Evolutionary conservation across 2,888 invertebrate genomes (phyloP).

Genomic region (Clostera curtula): DNA sequence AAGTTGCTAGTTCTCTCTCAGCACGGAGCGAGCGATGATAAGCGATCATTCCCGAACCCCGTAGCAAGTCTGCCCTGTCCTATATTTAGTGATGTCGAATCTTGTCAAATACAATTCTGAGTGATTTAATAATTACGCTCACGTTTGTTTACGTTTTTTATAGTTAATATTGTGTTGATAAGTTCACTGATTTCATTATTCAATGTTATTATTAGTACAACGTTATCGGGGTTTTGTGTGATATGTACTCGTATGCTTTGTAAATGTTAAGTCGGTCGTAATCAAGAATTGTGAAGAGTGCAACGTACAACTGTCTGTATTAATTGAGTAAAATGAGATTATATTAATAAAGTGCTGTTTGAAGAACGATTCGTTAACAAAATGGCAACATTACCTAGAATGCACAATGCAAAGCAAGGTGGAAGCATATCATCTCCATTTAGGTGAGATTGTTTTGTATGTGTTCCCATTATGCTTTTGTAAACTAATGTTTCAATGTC

Average conservation of each 20-base stretch:
- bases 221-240: too few relatives aligned
- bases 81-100: conserved; percentile 44
- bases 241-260: too few relatives aligned
- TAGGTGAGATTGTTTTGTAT: conserved; percentile 37
- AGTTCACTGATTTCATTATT: too few relatives aligned
- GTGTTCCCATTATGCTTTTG: too few relatives aligned
- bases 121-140: conserved; percentile 26
- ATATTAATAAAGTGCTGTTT: conserved; percentile 15
- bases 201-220: too few relatives aligned
- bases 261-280: too few relatives aligned
- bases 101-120: conserved; percentile 27
- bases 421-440: conserved; percentile 51
- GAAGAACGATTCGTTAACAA: conserved; percentile 13
- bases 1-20: conserved; percentile 24
- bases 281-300: too few relatives aligned
- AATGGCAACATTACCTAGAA: conserved; percentile 67
- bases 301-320: too few relatives aligned
- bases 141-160: conserved; percentile 30
- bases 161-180: background rate
- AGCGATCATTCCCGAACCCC: conserved; percentile 45
- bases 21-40: conserved; percentile 24
- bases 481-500: too few relatives aligned
- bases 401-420: conserved; percentile 55
- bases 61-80: conserved; percentile 38
- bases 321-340: too few relatives aligned